Evolutionary conservation across 2,797 vertebrate genomes (phyloP).

Genomic region (Pterois miles): DNA sequence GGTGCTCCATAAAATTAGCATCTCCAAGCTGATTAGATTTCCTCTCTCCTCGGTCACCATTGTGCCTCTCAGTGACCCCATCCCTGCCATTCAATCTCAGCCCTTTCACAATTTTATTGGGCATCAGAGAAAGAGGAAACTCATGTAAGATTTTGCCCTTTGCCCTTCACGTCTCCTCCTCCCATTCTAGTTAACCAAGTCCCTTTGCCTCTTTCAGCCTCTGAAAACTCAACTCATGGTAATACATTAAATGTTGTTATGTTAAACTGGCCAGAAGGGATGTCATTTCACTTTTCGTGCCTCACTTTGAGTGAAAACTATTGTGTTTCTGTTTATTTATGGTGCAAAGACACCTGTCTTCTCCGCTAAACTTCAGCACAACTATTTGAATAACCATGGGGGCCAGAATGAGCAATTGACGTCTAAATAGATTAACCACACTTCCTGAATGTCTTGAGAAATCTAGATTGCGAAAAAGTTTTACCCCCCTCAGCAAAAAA

Average conservation of each 20-base stretch:
- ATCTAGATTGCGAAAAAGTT: constrained; percentile 34
- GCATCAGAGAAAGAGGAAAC: constrained; percentile 78
- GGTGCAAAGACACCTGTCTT: constrained; percentile 9
- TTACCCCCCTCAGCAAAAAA: constrained; percentile 35
- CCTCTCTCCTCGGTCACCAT: constrained; percentile 74
- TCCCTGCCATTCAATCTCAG: constrained; percentile 77
- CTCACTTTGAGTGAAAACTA: constrained; percentile 23
- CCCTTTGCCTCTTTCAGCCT: constrained; percentile 58
- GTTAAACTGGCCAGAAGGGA: constrained; percentile 46
- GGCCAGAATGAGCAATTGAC: neutral
- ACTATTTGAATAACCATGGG: constrained; percentile 23
- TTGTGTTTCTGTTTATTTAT: constrained; percentile 42
- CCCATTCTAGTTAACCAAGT: constrained; percentile 56
- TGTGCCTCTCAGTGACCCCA: constrained; percentile 74
- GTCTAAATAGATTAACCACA: constrained; percentile 37
- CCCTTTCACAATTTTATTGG: constrained; percentile 82
- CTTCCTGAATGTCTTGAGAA: constrained; percentile 40
- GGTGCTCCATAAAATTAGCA: constrained; percentile 87
- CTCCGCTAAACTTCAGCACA: neutral
- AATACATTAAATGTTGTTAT: constrained; percentile 59
- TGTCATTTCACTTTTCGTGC: constrained; percentile 19
- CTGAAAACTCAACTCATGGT: constrained; percentile 59
- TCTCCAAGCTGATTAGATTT: constrained; percentile 85
- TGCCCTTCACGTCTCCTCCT: constrained; percentile 74
- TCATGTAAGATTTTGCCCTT: constrained; percentile 78